phyloP scores from a whole-genome alignment of 2,888 invertebrate species.

The Pterobdella sp. region DNA sequence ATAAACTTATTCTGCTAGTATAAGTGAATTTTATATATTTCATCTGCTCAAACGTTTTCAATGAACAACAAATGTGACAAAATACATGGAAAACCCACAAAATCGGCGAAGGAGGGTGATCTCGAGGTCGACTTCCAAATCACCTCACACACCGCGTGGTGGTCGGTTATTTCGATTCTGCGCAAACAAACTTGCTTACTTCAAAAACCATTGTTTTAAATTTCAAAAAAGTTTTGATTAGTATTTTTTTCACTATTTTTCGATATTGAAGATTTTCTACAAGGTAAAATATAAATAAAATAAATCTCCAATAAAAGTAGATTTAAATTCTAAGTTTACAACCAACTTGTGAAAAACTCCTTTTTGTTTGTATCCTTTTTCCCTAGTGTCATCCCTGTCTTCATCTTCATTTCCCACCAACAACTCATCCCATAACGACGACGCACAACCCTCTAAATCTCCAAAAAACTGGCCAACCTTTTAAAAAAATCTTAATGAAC shows the following conservation, averaged over 20 bases:
- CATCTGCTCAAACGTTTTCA: too few species aligned
- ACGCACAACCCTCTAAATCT: conserved; percentile 67
- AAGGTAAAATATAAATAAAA: background rate
- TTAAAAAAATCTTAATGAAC: background rate
- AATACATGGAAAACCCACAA: conserved; percentile 6
- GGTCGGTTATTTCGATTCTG: conserved; percentile 25
- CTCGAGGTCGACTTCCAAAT: conserved; percentile 24
- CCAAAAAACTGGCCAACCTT: conserved; percentile 75
- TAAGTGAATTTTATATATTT: too few species aligned
- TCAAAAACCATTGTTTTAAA: background rate
- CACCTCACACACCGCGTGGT: conserved; percentile 27
- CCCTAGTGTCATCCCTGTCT: background rate
- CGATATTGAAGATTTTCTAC: background rate
- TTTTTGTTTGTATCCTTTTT: conserved; percentile 7
- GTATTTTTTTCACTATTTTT: background rate
- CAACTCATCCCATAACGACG: conserved; percentile 35
- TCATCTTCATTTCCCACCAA: conserved; percentile 26
- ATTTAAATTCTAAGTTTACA: background rate
- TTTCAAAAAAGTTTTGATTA: background rate
- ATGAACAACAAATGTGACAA: too few species aligned
- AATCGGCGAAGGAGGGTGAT: background rate
- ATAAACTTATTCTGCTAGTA: too few species aligned
- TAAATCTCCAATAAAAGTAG: background rate
- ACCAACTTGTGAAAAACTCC: conserved; percentile 15
- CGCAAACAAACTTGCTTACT: background rate